A percentile compares a stretch with the other conserved stretches of the same genome.
These are phyloP conservation scores for Desmophyllum pertusum DNA, from an alignment of 92 coral and sea anemone genomes.

Conservation along the genomic window DNA sequence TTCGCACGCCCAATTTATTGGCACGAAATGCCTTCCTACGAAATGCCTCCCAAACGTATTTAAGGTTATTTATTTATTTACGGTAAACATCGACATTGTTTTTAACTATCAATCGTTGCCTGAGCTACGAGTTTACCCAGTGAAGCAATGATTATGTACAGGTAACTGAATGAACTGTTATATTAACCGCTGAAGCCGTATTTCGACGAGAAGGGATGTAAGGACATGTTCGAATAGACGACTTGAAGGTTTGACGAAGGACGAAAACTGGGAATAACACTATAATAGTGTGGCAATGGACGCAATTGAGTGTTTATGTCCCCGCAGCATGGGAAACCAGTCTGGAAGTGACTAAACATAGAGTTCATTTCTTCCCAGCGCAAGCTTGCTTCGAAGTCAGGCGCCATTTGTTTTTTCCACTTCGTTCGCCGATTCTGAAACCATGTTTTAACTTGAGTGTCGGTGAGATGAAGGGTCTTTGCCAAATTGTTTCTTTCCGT, in stretches of 20 bases:
- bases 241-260: conserved; percentile 95
- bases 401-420: conserved; percentile 99
- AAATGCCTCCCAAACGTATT: neutral
- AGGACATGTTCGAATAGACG: conserved; percentile 89
- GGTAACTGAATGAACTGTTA: neutral
- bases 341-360: conserved; percentile 37
- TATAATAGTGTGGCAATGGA: conserved; percentile 45
- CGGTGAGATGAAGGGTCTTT: conserved; percentile 85
- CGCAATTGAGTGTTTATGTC: conserved; percentile 52
- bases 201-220: conserved; percentile 62
- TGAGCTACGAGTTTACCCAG: neutral
- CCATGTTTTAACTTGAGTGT: conserved; percentile 99
- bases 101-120: neutral
- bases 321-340: conserved; percentile 49
- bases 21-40: neutral
- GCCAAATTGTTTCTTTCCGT: conserved; percentile 96
- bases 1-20: neutral
- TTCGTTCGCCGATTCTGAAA: conserved; percentile 97
- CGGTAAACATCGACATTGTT: neutral
- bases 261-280: conserved; percentile 15
- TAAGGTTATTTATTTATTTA: neutral
- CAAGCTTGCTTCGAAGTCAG: conserved; percentile 74
- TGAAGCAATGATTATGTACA: neutral
- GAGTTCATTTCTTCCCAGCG: conserved; percentile 70
- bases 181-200: conserved; percentile 31